Evolutionary conservation across 2,888 invertebrate genomes (phyloP).

Genomic region (Campopleginae sp.): DNA sequence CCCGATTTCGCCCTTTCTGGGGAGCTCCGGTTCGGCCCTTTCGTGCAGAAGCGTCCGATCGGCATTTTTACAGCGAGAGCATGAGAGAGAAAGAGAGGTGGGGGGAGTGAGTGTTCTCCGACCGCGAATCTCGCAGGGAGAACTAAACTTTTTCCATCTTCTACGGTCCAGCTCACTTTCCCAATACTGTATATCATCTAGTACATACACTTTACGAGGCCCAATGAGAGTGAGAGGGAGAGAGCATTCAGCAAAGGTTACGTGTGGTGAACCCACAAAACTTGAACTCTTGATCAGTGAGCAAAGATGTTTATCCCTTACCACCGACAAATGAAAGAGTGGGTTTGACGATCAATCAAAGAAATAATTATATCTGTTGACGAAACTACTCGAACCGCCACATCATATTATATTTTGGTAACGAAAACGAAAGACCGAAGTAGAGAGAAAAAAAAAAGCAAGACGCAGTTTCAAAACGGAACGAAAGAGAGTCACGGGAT

Average conservation of each 20-base stretch:
- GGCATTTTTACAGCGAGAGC: neutral
- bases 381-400: conserved; percentile 14
- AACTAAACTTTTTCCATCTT: conserved; percentile 65
- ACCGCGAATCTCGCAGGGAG: conserved; percentile 29
- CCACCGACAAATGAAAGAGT: neutral
- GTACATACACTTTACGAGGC: conserved; percentile 49
- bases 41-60: neutral
- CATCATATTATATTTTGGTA: neutral
- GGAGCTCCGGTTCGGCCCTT: neutral
- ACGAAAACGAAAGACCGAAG: conserved; percentile 25
- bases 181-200: conserved; percentile 37
- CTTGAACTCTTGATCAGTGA: conserved; percentile 58
- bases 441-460: neutral
- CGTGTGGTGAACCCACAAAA: conserved; percentile 53
- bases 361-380: conserved; percentile 48
- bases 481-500: conserved; percentile 35
- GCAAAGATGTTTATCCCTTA: conserved; percentile 50
- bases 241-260: conserved; percentile 46
- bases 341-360: conserved; percentile 30
- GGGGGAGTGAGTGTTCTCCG: neutral
- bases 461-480: neutral
- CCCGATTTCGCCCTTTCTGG: neutral
- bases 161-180: conserved; percentile 46
- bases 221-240: conserved; percentile 6
- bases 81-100: conserved; percentile 9